A percentile compares a stretch with the other conserved stretches of the same genome.
Conservation (phyloP, 1,140 invertebrate genomes). For the Tetragnatha versicolor region DNA sequence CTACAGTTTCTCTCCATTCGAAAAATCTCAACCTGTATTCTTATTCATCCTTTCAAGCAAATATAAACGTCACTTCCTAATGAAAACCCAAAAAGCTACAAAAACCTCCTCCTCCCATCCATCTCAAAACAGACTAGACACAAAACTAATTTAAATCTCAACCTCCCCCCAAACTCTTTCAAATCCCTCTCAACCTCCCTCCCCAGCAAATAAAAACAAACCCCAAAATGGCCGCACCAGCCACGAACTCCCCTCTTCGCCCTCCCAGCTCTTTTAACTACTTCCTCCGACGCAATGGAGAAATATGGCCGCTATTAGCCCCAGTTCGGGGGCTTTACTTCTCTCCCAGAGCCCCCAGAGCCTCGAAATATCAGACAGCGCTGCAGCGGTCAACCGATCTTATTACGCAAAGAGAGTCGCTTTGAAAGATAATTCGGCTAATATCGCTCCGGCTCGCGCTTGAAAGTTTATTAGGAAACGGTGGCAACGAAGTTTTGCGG, state of each 20-base stretch:
- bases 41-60: too few species aligned
- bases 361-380: not conserved
- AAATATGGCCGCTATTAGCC: constrained; percentile 8
- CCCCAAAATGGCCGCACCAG: not conserved
- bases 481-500: not conserved
- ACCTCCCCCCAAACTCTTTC: too few species aligned
- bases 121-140: too few species aligned
- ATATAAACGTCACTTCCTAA: too few species aligned
- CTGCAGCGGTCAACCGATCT: not conserved
- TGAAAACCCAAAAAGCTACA: too few species aligned
- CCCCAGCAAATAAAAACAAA: too few species aligned
- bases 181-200: too few species aligned
- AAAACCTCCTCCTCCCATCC: too few species aligned
- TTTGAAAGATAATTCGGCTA: constrained; percentile 20
- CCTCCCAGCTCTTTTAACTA: not conserved
- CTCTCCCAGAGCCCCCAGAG: not conserved
- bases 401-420: not conserved
- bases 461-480: constrained; percentile 20
- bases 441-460: not conserved
- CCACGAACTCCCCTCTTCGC: too few species aligned
- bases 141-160: too few species aligned
- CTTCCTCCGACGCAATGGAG: not conserved
- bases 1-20: too few species aligned
- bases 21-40: too few species aligned
- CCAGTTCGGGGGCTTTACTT: not conserved